Evolutionary conservation across 2,113 vertebrate species (phyloP).

Genomic region (Catharus minimus): DNA sequence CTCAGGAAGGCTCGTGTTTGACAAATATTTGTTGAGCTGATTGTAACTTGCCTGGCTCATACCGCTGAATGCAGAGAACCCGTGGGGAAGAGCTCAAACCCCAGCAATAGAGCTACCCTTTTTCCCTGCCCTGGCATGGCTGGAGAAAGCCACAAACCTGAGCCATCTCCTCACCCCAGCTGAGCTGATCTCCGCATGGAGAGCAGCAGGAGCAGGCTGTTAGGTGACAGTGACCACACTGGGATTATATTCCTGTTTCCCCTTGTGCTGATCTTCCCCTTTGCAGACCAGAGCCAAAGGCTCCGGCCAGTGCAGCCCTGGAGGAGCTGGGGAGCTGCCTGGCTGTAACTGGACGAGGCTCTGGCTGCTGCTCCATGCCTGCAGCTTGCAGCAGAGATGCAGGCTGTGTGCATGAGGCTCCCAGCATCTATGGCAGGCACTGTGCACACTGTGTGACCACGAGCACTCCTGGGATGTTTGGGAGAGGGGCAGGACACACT

Average conservation of each 20-base stretch:
- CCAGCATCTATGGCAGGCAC: neutral
- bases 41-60: neutral
- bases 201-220: neutral
- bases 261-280: neutral
- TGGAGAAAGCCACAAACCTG: neutral
- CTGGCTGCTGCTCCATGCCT: neutral
- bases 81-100: neutral
- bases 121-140: neutral
- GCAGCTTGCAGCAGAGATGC: neutral
- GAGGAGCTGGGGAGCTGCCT: neutral
- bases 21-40: slow-evolving; percentile 38
- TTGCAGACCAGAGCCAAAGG: neutral
- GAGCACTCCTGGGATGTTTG: neutral
- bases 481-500: neutral
- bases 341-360: rapidly evolving
- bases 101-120: neutral
- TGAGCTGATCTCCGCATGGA: neutral
- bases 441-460: rapidly evolving
- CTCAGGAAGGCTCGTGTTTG: neutral
- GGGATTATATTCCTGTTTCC: neutral
- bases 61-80: neutral
- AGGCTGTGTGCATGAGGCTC: neutral
- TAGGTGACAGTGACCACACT: rapidly evolving
- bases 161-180: neutral
- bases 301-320: rapidly evolving